These are phyloP conservation scores for Adelosebastes latens DNA, from an alignment of 2,797 vertebrate genomes.

Conservation along the genomic window DNA sequence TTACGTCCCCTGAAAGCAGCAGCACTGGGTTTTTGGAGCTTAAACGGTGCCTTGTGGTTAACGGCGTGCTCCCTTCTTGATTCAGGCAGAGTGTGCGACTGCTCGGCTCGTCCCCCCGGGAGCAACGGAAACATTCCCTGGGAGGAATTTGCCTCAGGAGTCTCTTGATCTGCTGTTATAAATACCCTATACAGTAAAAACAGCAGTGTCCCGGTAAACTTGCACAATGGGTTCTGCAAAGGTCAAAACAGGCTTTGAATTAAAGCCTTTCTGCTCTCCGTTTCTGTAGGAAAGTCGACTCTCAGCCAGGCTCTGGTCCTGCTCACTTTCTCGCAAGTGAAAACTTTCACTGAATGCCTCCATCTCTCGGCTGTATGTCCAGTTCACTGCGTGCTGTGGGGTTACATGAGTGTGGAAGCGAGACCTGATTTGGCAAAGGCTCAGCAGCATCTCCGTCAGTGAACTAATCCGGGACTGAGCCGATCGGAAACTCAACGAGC, in stretches of 20 bases:
- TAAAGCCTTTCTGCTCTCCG: conserved; percentile 13
- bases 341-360: conserved; percentile 41
- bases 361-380: conserved; percentile 40
- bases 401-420: conserved; percentile 42
- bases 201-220: conserved; percentile 44
- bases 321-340: not conserved
- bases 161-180: conserved; percentile 69
- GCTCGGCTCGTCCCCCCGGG: conserved; percentile 60
- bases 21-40: conserved; percentile 30
- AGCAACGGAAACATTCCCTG: conserved; percentile 67
- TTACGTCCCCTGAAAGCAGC: conserved; percentile 48
- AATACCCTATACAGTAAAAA: conserved; percentile 73
- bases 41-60: conserved; percentile 38
- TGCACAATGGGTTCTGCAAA: conserved; percentile 44
- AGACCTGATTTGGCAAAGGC: conserved; percentile 65
- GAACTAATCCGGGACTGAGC: conserved; percentile 80
- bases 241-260: conserved; percentile 41
- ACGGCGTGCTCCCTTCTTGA: conserved; percentile 57
- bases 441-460: conserved; percentile 75
- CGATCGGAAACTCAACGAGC: conserved; percentile 65
- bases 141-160: conserved; percentile 64
- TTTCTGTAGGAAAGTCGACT: not conserved
- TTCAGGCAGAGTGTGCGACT: conserved; percentile 47
- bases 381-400: conserved; percentile 3
- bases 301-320: conserved; percentile 5